Evolutionary conservation across 2,797 vertebrate genomes (phyloP), one percentile per base, ranked within the genome.

Genomic region (Choloepus didactylus): DNA sequence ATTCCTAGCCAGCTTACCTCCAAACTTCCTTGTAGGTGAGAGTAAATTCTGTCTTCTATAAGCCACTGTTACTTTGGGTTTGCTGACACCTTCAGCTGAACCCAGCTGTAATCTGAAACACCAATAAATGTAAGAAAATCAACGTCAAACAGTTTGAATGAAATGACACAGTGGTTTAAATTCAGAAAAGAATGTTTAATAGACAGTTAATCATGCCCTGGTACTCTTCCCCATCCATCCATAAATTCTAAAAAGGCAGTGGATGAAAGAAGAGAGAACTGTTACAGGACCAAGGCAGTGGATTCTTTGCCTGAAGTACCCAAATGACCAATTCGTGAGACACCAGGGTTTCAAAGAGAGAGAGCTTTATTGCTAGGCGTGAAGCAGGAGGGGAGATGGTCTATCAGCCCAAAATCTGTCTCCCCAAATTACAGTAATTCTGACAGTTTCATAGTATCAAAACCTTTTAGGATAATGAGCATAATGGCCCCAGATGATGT

Each of bases 111-210:
- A 27, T 70, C 38, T 51, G 29, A 86, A 89, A 80, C 31, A 41
- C 18, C 49, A n/a, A 60, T 25, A 15, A 59, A 62, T 46, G 8
- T 16, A 82, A 51, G 10, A 76, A 82, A 67, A 31, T 9, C 91
- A 82, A 12, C 27, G 25, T 72, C 77, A 73, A 59, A 10, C 60
- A 35, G 4, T 66, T 72, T 87, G 46, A 60, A 31, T 44, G 25
- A 79, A 93, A 77, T 38, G 64, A 94, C 35, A 21, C 31, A 82
- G 54, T 77, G 70, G 87, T 77, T 70, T 70, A 87, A 89, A 94
- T 66, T 64, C 41, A 18, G 70, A 46, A 92, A 91, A 79, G 23
- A 87, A 31, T 72, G 29, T 46, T 79, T 83, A 93, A 59, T 56
- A 83, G 56, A 25, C 27, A 3, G 67, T 87, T 77, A 83, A 77